phyloP scores from a whole-genome alignment of 2,113 vertebrate genomes.

The Onychorhynchus coronatus region DNA sequence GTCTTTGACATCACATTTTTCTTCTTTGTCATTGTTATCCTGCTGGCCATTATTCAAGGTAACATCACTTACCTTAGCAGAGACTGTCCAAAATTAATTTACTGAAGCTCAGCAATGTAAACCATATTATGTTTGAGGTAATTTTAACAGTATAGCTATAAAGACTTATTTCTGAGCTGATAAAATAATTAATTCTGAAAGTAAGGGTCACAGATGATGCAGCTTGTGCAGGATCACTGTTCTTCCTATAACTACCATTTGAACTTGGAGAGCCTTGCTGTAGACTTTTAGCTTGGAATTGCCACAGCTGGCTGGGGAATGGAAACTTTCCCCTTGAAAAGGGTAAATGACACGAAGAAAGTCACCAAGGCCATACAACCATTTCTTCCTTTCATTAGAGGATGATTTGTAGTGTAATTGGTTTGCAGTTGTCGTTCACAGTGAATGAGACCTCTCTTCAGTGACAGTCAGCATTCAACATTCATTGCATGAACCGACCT shows the following conservation, averaged over 20 bases:
- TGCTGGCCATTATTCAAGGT: conserved; percentile 98
- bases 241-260: not conserved
- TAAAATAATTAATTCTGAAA: not conserved
- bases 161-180: not conserved
- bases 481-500: not conserved
- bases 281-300: not conserved
- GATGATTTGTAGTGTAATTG: not conserved
- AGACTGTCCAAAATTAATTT: not conserved
- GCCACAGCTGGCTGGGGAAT: not conserved
- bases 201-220: not conserved
- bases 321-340: not conserved
- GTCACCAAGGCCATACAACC: not conserved
- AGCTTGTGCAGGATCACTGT: not conserved
- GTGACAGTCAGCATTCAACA: not conserved
- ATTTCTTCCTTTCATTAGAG: not conserved
- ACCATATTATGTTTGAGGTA: not conserved
- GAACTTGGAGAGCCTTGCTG: not conserved
- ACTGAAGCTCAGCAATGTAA: not conserved
- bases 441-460: not conserved
- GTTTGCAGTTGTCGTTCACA: not conserved
- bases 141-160: not conserved
- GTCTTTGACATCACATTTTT: conserved; percentile 99
- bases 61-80: not conserved
- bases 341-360: not conserved
- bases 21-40: conserved; percentile 98